Conservation (phyloP, 2,888 invertebrate genomes). For the Nezara viridula region DNA sequence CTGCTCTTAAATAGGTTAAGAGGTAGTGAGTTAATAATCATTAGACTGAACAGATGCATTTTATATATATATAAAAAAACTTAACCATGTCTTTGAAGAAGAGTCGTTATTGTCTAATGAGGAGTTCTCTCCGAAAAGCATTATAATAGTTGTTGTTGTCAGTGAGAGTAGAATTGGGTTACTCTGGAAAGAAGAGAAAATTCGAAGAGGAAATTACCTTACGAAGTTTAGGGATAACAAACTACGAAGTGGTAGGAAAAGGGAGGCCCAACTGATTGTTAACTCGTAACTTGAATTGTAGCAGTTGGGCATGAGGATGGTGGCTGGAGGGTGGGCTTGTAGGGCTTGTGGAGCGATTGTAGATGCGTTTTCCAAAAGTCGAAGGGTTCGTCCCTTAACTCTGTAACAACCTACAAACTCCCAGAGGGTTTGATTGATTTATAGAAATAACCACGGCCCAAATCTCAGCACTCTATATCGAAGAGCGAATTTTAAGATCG, state of each 20-base stretch:
- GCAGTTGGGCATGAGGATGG: neutral
- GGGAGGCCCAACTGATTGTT: constrained; percentile 4
- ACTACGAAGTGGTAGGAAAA: neutral
- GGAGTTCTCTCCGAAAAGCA: neutral
- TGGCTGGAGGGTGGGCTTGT: neutral
- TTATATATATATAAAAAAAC: too few relatives aligned
- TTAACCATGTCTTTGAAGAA: neutral
- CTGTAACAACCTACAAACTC: neutral
- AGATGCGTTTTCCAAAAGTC: neutral
- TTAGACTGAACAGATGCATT: too few relatives aligned
- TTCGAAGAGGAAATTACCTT: constrained; percentile 2
- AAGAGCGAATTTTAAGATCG: neutral
- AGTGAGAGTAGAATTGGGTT: neutral
- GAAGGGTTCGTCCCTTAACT: neutral
- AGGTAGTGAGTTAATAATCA: too few relatives aligned
- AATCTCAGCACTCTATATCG: neutral
- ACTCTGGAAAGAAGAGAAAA: neutral
- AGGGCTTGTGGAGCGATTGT: neutral
- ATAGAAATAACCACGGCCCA: neutral
- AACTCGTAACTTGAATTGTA: constrained; percentile 11
- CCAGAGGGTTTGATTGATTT: neutral
- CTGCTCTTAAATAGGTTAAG: too few relatives aligned
- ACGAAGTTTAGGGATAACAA: constrained; percentile 16
- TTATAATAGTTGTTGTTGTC: neutral
- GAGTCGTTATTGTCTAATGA: neutral